A percentile compares a stretch with the other conserved stretches of the same genome.
Conservation (phyloP, 2,888 invertebrate genomes). For the Drosophila borealis region DNA sequence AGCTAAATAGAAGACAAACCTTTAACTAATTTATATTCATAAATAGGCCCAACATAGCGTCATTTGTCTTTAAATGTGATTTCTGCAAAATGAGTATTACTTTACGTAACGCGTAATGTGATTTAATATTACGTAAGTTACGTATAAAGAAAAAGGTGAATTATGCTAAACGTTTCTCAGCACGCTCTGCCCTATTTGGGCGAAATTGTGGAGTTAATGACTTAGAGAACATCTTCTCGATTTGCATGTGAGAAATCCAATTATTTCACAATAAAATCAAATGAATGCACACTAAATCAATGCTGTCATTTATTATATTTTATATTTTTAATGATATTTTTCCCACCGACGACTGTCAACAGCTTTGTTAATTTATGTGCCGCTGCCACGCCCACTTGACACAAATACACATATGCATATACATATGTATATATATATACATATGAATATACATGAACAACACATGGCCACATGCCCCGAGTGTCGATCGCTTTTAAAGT, state of each 20-base stretch:
- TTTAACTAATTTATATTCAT: too few species aligned
- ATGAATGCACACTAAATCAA: conserved; percentile 68
- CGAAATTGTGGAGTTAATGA: background rate
- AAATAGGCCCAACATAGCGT: too few species aligned
- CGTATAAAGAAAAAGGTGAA: too few species aligned
- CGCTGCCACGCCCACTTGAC: conserved; percentile 66
- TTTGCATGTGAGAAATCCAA: conserved; percentile 41
- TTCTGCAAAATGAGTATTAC: too few species aligned
- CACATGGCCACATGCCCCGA: conserved; percentile 45
- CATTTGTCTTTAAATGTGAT: too few species aligned
- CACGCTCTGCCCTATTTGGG: too few species aligned
- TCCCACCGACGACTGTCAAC: conserved; percentile 63
- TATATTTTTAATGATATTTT: conserved; percentile 69
- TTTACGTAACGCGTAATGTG: too few species aligned
- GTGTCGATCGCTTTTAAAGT: conserved; percentile 66
- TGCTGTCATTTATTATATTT: conserved; percentile 68
- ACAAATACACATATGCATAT: conserved; percentile 10
- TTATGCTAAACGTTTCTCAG: too few species aligned
- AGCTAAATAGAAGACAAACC: too few species aligned
- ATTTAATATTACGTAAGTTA: too few species aligned
- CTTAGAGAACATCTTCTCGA: conserved; percentile 6
- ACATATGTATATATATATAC: conserved; percentile 1
- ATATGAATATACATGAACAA: conserved; percentile 16
- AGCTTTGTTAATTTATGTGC: conserved; percentile 70
- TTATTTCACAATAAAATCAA: conserved; percentile 57